phyloP scores from a whole-genome alignment of 2,797 vertebrate species.

The Simalia tracyae region DNA sequence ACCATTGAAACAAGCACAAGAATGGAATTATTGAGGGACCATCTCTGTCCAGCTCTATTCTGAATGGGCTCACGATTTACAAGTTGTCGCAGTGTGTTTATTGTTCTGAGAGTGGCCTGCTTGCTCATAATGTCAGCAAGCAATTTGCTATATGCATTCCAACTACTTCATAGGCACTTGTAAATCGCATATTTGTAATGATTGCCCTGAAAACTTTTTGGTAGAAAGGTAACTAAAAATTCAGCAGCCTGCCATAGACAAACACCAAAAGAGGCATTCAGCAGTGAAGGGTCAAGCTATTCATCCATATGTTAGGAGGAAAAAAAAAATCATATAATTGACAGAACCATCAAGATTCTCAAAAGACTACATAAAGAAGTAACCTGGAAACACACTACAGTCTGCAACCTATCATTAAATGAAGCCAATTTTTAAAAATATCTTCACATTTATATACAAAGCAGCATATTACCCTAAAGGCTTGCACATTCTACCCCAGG shows the following conservation, averaged over 20 bases:
- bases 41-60: neutral
- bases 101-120: neutral
- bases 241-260: neutral
- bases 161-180: neutral
- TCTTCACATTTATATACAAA: neutral
- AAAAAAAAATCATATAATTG: neutral
- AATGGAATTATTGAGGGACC: neutral
- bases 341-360: neutral
- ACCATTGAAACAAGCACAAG: neutral
- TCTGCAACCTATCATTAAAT: neutral
- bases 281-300: neutral
- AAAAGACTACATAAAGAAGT: neutral
- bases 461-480: neutral
- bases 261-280: neutral
- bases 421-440: neutral
- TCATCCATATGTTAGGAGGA: neutral
- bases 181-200: neutral
- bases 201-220: neutral
- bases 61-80: neutral
- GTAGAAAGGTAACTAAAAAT: neutral
- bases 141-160: neutral
- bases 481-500: neutral
- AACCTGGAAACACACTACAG: neutral
- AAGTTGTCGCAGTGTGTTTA: neutral
- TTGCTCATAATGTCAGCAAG: neutral